These are phyloP conservation scores for Phyllostomus discolor DNA, from an alignment of 2,113 vertebrate species.

Conservation along the genomic window DNA sequence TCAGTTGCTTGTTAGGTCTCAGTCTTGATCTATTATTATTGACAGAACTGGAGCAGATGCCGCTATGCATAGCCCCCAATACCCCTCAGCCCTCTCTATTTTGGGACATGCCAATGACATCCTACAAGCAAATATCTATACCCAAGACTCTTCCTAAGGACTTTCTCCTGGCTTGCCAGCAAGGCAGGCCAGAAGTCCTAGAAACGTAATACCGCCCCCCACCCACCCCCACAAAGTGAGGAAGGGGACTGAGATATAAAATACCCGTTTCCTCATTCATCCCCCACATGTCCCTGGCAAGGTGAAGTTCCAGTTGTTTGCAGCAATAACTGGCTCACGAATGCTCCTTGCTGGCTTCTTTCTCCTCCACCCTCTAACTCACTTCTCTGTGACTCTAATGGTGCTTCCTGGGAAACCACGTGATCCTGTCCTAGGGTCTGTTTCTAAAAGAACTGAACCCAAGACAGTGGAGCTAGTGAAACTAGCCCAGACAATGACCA, in stretches of 20 bases:
- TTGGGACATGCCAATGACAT: rapidly evolving
- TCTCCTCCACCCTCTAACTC: not conserved
- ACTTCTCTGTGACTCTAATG: rapidly evolving
- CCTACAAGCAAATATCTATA: rapidly evolving
- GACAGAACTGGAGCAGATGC: not conserved
- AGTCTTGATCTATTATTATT: not conserved
- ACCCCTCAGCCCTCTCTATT: too few relatives aligned
- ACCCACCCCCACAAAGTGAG: rapidly evolving
- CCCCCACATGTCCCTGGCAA: not conserved
- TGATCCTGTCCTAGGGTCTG: not conserved
- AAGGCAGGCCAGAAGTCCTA: not conserved
- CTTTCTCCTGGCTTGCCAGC: not conserved
- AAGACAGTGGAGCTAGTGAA: not conserved
- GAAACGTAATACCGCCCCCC: not conserved
- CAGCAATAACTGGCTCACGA: not conserved
- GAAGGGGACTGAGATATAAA: not conserved
- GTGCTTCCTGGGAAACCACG: not conserved
- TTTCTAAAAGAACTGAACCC: not conserved
- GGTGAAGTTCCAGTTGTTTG: not conserved
- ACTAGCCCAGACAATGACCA: not conserved
- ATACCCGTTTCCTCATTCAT: not conserved
- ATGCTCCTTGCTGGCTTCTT: too few relatives aligned
- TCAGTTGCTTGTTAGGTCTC: not conserved
- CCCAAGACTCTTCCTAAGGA: not conserved
- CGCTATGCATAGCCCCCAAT: rapidly evolving